Percentiles rank a stretch among this genome's conserved stretches.
phyloP scores from a whole-genome alignment of 2,797 vertebrate genomes.

The Lagocephalus sceleratus region DNA sequence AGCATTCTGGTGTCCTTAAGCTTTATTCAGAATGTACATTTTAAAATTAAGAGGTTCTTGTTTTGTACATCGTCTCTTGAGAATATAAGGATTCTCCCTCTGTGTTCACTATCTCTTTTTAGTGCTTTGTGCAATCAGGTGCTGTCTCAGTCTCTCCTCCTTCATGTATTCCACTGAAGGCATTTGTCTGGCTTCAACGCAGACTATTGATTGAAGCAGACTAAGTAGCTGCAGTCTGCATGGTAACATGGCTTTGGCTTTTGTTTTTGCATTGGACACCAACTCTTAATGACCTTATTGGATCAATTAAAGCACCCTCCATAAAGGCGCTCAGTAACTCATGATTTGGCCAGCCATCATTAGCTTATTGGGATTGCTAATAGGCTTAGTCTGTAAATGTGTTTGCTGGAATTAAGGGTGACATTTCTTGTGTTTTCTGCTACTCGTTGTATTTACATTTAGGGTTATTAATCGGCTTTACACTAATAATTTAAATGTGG shows the following conservation, averaged over 20 bases:
- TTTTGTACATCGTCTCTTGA: no score
- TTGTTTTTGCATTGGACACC: constrained; percentile 63
- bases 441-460: constrained; percentile 35
- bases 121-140: constrained; percentile 20
- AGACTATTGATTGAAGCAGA: constrained; percentile 59
- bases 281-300: constrained; percentile 65
- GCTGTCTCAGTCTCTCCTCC: constrained; percentile 40
- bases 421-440: constrained; percentile 25
- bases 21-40: constrained; percentile 1
- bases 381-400: constrained; percentile 34
- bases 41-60: no score
- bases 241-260: constrained; percentile 37
- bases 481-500: constrained; percentile 17
- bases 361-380: constrained; percentile 59
- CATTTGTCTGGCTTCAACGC: constrained; percentile 55
- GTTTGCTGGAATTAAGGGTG: constrained; percentile 19
- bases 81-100: no score
- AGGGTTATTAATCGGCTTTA: constrained; percentile 18
- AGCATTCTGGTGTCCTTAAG: constrained; percentile 4
- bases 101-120: neutral
- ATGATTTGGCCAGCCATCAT: constrained; percentile 64
- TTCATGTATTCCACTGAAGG: constrained; percentile 39
- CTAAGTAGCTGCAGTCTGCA: constrained; percentile 39
- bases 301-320: constrained; percentile 61
- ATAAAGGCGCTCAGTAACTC: constrained; percentile 63